These are phyloP conservation scores for Andrena marginata DNA, from an alignment of 2,888 invertebrate genomes.

Conservation along the genomic window DNA sequence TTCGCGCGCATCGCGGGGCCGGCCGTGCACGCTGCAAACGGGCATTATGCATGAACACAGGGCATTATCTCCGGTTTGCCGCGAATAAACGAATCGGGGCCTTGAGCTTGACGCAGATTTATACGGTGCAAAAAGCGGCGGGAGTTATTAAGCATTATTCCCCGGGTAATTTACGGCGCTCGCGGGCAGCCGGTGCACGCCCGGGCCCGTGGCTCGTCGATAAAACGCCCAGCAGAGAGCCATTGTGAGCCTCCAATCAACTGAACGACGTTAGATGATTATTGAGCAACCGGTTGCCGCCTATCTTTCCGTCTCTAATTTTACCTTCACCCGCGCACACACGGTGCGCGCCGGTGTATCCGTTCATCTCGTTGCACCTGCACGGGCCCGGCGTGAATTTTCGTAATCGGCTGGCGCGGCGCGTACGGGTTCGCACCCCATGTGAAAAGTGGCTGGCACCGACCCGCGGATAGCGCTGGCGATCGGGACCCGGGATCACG, in stretches of 20 bases:
- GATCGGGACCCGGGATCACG: slow-evolving; percentile 37
- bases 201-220: slow-evolving; percentile 6
- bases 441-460: slow-evolving; percentile 47
- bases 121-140: slow-evolving; percentile 42
- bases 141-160: slow-evolving; percentile 53
- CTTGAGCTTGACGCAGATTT: slow-evolving; percentile 46
- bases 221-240: slow-evolving; percentile 5
- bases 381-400: slow-evolving; percentile 50
- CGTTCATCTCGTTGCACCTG: slow-evolving; percentile 60
- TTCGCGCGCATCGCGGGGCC: slow-evolving; percentile 1
- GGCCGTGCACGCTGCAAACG: slow-evolving; percentile 1
- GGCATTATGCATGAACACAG: slow-evolving; percentile 49
- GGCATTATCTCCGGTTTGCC: slow-evolving; percentile 39
- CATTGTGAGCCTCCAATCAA: slow-evolving; percentile 38
- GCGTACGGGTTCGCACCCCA: slow-evolving; percentile 40
- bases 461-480: not conserved
- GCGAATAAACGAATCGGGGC: slow-evolving; percentile 38
- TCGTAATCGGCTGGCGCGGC: slow-evolving; percentile 46
- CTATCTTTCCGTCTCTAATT: slow-evolving; percentile 54
- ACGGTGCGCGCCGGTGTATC: slow-evolving; percentile 19
- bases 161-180: slow-evolving; percentile 40
- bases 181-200: not conserved
- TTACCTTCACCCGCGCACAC: slow-evolving; percentile 52
- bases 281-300: slow-evolving; percentile 57
- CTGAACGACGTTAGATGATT: slow-evolving; percentile 55